These are phyloP conservation scores for Psammodynastes pulverulentus DNA, from an alignment of 2,113 vertebrate genomes.

Conservation along the genomic window DNA sequence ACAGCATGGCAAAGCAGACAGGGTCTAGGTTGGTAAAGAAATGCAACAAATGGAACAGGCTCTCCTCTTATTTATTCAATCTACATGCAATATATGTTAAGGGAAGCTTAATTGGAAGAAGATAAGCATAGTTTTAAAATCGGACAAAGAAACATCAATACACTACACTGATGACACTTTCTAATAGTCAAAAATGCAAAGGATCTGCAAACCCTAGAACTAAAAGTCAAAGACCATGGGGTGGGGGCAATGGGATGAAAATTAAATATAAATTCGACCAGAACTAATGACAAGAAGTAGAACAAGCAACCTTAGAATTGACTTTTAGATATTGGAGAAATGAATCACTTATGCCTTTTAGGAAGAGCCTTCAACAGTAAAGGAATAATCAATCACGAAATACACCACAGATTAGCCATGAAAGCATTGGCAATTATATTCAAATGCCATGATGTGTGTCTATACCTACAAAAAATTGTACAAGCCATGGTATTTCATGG, in stretches of 20 bases:
- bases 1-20: neutral
- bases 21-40: neutral
- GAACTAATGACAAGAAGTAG: neutral
- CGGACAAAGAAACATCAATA: neutral
- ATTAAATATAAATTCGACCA: neutral
- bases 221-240: neutral
- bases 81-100: neutral
- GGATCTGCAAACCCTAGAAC: neutral
- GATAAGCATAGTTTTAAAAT: neutral
- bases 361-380: neutral
- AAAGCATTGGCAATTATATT: neutral
- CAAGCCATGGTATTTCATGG: neutral
- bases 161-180: neutral
- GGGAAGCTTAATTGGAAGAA: neutral
- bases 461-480: neutral
- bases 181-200: neutral
- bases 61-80: neutral
- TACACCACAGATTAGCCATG: neutral
- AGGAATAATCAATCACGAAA: neutral
- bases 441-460: neutral
- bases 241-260: neutral
- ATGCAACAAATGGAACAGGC: neutral
- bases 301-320: neutral
- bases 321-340: too few relatives aligned
- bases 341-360: neutral